Evolutionary conservation across 2,888 invertebrate genomes (phyloP), one percentile per base, ranked within the genome.

Genomic region (Oscheius myriophilus): DNA sequence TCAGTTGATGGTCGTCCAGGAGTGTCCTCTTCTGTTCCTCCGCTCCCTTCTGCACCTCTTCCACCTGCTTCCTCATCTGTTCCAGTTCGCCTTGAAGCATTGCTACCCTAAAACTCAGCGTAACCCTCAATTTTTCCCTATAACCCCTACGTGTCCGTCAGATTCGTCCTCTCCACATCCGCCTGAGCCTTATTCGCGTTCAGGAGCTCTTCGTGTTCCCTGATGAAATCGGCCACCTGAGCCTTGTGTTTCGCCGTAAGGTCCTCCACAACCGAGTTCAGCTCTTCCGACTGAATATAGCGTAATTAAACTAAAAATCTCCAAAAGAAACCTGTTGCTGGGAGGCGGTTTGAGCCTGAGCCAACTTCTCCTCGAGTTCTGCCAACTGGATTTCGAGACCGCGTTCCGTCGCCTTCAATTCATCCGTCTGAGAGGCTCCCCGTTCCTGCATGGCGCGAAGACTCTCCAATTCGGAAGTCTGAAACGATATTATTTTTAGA

Each of bases 121-220:
- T n/a, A 46, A 46, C 25, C 33, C 2, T 53, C 18, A 7, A 6
- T 4, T 53, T 6, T 54, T 39, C n/a, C 43, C 2, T 21, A 43
- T 16, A 43, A 42, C 1, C 9, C 57, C 18, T n/a, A 66, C 66
- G 26, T 66, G 1, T 41, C 51, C 18, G 41, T 41, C 12, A 58
- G 25, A 46, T 49, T 42, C 43, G 39, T 16, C 43, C 55, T 45
- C 39, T 66, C 66, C 16, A 66, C 57, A 9, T 55, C 66, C 12
- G 21, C 16, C 26, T 66, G 58, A 21, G 45, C 39, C 39, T 46
- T 46, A 4, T 26, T 26, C 23, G 42, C 18, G 0, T 12, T 21
- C 21, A 57, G 7, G 9, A 66, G n/a, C 21, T 66, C 66, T 39
- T 66, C 66, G 39, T 66, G 66, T 49, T 66, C 66, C 12, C 45